These are phyloP conservation scores for Lacerta agilis DNA, from an alignment of 2,797 vertebrate genomes.

Conservation along the genomic window DNA sequence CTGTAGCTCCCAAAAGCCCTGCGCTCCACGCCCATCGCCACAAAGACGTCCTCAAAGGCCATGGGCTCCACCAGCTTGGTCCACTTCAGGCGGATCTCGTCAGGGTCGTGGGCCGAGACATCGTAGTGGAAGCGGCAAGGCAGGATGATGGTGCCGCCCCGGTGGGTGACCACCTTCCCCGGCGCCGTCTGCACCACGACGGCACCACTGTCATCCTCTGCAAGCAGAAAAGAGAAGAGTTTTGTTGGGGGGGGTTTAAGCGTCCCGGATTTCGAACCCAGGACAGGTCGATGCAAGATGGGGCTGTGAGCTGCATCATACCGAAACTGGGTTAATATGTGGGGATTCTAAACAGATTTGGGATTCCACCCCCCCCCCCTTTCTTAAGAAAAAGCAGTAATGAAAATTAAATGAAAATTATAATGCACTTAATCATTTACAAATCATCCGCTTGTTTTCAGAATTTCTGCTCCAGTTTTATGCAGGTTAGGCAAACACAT, in stretches of 20 bases:
- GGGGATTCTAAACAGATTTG: too few relatives aligned
- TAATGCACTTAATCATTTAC: too few relatives aligned
- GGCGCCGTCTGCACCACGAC: constrained; percentile 96
- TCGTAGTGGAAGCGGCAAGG: constrained; percentile 95
- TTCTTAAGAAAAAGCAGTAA: too few relatives aligned
- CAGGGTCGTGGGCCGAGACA: constrained; percentile 80
- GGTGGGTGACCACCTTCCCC: constrained; percentile 92
- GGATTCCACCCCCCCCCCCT: too few relatives aligned
- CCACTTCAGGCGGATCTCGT: constrained; percentile 94
- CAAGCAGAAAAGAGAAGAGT: neutral
- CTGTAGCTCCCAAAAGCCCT: constrained; percentile 86
- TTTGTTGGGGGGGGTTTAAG: neutral
- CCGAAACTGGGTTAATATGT: too few relatives aligned
- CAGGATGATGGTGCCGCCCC: constrained; percentile 92
- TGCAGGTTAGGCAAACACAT: too few relatives aligned
- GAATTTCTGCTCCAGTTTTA: too few relatives aligned
- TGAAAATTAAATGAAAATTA: too few relatives aligned
- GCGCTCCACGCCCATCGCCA: constrained; percentile 88
- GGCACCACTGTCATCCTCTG: constrained; percentile 91
- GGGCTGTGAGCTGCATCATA: too few relatives aligned
- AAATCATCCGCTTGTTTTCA: too few relatives aligned
- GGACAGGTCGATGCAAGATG: too few relatives aligned
- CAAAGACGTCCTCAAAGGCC: constrained; percentile 91
- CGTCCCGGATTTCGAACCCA: neutral
- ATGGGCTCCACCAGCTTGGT: constrained; percentile 90